Base-by-base conservation (phyloP, 2,113 vertebrate genomes). In the Protomyctophum bolini region DNA sequence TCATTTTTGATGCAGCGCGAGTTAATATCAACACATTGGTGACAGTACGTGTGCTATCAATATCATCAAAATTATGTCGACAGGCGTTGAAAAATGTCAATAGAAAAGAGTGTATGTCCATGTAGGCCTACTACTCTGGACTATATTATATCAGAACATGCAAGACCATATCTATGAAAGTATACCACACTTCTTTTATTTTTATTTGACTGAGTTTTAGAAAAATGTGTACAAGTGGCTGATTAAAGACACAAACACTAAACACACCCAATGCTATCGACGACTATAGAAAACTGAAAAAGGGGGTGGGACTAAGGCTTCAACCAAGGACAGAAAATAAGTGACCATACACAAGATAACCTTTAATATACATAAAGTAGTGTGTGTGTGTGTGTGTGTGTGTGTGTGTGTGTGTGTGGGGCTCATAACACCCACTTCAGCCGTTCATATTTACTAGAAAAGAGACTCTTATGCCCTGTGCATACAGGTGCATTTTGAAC, bases 81-180 rank as follows among this genome's bases (percentile, higher is more conserved):
- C n/a, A 28, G 56, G n/a, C 10, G 57, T 58, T 29, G 9, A 59
- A 41, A 8, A 41, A 7, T 29, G 6, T 11, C 10, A 14, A 62
- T 46, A 62, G 28, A 47, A 41, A 41, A 41, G 33, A 41, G 33
- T 33, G 33, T 4, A 4, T 2, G 33, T 41, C 33, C 33, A 41
- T 41, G 59, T n/a, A 14, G 33, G 21, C 46, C 6, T 62, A n/a
- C 6, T 50, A 52, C 15, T 61, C 29, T 61, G 47, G 11, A 51
- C 10, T 6, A 54, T 11, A n/a, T 10, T 56, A 41, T 48, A 48
- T 15, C 15, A 61, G n/a, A 69, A 1, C 11, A 55, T 56, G 2
- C 10, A 29, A 65, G 75, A 71, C 28, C 70, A 11, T 82, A 83
- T 79, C 82, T 82, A 41, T 79, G n/a, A 68, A 8, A 65, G 15